Percentiles rank a stretch among this genome's conserved stretches.
phyloP scores from a whole-genome alignment of 2,888 invertebrate genomes.

The Erebia epiphron region DNA sequence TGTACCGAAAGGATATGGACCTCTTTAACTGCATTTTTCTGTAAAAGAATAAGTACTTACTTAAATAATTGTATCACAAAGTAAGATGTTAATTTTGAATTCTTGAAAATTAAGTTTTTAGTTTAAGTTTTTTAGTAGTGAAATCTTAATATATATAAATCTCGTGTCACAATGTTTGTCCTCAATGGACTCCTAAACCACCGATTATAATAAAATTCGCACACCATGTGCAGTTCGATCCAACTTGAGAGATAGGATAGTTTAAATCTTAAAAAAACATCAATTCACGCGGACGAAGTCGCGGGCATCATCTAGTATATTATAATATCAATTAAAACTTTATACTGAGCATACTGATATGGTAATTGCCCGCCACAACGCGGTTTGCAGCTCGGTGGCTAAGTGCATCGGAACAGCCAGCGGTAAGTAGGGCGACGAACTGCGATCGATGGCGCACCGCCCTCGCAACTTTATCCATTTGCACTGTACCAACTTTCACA shows the following conservation, averaged over 20 bases:
- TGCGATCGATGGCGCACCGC: conserved; percentile 77
- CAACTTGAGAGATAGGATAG: no score
- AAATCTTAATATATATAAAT: no score
- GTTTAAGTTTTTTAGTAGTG: no score
- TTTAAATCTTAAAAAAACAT: no score
- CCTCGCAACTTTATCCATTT: conserved; percentile 80
- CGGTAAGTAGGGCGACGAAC: conserved; percentile 82
- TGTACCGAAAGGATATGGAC: not conserved
- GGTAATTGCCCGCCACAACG: conserved; percentile 52
- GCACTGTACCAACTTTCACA: conserved; percentile 74
- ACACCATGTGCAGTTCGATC: no score
- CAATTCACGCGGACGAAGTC: no score
- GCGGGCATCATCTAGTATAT: no score
- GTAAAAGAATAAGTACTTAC: not conserved
- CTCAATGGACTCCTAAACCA: no score
- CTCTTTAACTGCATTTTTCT: conserved; percentile 6
- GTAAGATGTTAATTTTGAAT: not conserved
- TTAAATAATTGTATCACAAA: not conserved
- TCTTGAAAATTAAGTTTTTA: not conserved
- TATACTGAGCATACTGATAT: no score
- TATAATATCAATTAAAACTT: no score
- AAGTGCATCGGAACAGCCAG: conserved; percentile 75
- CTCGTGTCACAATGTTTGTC: no score
- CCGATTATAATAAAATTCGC: no score
- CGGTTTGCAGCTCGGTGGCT: conserved; percentile 62